Percentiles rank a stretch among this genome's conserved stretches.
Evolutionary conservation across 2,888 invertebrate species (phyloP).

Genomic region (Torymus tubicola): DNA sequence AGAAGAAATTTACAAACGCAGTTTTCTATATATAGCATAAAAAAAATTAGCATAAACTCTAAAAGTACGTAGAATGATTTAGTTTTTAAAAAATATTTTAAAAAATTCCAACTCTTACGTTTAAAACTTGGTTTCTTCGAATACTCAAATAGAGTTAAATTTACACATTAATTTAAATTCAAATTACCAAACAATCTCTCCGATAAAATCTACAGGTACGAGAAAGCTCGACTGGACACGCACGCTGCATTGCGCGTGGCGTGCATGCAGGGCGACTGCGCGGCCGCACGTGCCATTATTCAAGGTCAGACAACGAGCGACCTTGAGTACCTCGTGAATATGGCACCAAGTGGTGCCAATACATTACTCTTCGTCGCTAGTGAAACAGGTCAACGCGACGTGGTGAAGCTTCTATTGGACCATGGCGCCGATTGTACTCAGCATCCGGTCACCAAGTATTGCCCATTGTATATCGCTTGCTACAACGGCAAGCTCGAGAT

Average conservation of each 20-base stretch:
- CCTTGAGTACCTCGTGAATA: constrained; percentile 87
- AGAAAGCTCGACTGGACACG: constrained; percentile 84
- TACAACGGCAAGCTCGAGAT: constrained; percentile 90
- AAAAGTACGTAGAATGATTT: background rate
- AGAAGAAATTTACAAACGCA: too few relatives aligned
- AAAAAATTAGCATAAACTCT: background rate
- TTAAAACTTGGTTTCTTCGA: too few relatives aligned
- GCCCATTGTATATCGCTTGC: constrained; percentile 93
- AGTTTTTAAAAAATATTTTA: background rate
- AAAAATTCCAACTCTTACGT: background rate
- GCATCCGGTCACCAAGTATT: constrained; percentile 94
- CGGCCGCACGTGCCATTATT: constrained; percentile 82
- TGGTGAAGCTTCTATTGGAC: constrained; percentile 87
- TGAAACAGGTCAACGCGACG: constrained; percentile 88
- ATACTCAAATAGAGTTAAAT: too few relatives aligned
- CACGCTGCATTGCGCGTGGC: constrained; percentile 88
- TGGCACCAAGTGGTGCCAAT: constrained; percentile 92
- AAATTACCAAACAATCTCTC: too few relatives aligned
- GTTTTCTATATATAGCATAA: too few relatives aligned
- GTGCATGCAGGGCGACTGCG: constrained; percentile 85
- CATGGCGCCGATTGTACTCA: constrained; percentile 92
- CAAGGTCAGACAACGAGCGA: constrained; percentile 80
- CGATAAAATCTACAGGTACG: constrained; percentile 71
- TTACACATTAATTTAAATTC: too few relatives aligned
- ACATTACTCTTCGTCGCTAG: constrained; percentile 93